Evolutionary conservation across 2,888 invertebrate genomes (phyloP), one percentile per base, ranked within the genome.

Genomic region (Subacronicta megacephala): DNA sequence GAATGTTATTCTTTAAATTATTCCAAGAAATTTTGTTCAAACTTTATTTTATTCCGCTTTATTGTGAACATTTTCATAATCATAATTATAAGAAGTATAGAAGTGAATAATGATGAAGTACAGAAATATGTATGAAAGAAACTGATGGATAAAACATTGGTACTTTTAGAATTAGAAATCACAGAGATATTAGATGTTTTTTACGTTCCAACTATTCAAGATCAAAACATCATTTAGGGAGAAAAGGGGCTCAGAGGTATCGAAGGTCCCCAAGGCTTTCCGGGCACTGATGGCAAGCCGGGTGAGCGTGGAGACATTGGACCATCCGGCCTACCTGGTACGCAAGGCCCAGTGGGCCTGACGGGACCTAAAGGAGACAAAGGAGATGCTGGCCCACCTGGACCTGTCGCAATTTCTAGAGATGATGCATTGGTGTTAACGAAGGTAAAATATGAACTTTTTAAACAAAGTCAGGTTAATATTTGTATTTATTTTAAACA

Each of bases 221-320:
- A 12, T 44, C 0, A 23, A 45, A 49, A 18, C 15, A 35, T 62
- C 10, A 44, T 62, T 64, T 74, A 95, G 90, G 96, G 95, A 26
- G 95, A 96, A 82, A 96, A 97, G 78, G 97, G 97, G 3, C 93
- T 93, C 29, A 90, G 95, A 64, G 97, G 97, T 3, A 95, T 96
- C 59, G 93, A 95, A 50, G 97, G 96, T 0, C 91, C 95, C 10
- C 95, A 95, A 64, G 96, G 96, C 1, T 95, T 96, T 61, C 95
- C 96, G 0, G 96, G 96, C 5, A 90, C 90, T 33, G 95, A 95
- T 72, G 96, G 96, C 0, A 91, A 94, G 36, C 93, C 95, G 0
- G 97, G 97, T 37, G 95, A 96, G 26, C 90, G 96, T 0, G 97
- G 97, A 0, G 96, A 96, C 59, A 96, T 96, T 65, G 97, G 97